Evolutionary conservation across 2,888 invertebrate species (phyloP).

Genomic region (Drosophila macrospina): DNA sequence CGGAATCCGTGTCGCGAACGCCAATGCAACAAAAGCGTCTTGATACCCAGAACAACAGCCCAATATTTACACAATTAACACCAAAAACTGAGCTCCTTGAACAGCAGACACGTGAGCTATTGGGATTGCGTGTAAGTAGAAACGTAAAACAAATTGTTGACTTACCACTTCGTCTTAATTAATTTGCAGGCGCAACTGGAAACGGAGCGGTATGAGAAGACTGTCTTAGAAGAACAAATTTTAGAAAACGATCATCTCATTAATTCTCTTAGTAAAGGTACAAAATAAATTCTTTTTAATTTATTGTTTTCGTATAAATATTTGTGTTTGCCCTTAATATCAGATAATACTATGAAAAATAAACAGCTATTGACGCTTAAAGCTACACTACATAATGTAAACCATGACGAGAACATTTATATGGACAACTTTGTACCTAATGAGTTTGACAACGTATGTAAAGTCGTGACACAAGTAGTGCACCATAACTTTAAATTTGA

Average conservation of each 20-base stretch:
- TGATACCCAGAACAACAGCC: background rate
- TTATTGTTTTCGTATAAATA: background rate
- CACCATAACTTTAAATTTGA: background rate
- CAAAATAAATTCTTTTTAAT: background rate
- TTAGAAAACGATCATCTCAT: constrained; percentile 75
- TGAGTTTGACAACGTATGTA: constrained; percentile 59
- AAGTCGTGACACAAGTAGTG: too few species aligned
- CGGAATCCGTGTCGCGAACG: background rate
- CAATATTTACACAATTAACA: constrained; percentile 30
- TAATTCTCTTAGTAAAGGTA: constrained; percentile 47
- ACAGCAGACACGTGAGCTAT: constrained; percentile 80
- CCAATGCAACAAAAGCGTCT: background rate
- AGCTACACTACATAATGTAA: constrained; percentile 9
- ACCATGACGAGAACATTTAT: constrained; percentile 14
- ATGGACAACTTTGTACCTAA: constrained; percentile 8
- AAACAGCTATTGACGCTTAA: constrained; percentile 37
- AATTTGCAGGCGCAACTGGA: constrained; percentile 79
- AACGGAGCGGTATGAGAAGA: constrained; percentile 83
- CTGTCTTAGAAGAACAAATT: constrained; percentile 79
- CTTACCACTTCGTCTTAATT: background rate
- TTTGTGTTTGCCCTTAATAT: background rate
- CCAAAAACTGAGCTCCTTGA: constrained; percentile 77
- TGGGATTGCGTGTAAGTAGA: constrained; percentile 74
- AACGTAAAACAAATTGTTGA: too few species aligned
- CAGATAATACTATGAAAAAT: constrained; percentile 47